Percentiles rank a stretch among this genome's conserved stretches.
Conservation (phyloP, 2,888 invertebrate species). For the Eurytoma adleriae region DNA sequence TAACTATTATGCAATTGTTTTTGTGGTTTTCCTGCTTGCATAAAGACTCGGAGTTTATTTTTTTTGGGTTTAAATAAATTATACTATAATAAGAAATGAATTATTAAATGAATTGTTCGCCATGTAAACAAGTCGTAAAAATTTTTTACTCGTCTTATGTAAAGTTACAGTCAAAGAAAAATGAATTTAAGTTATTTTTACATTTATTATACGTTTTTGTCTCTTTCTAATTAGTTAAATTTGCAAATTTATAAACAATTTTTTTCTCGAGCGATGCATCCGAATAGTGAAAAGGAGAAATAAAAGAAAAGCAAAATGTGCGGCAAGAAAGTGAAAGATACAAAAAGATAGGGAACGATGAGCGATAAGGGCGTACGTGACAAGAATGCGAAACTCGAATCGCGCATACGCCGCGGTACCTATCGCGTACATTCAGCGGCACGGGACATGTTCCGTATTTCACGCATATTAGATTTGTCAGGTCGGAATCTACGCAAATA, state of each 20-base stretch:
- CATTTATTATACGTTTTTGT: no score
- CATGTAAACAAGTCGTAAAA: no score
- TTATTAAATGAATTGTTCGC: no score
- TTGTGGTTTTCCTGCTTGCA: no score
- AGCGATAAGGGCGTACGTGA: slow-evolving; percentile 45
- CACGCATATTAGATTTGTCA: slow-evolving; percentile 40
- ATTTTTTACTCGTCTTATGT: neutral
- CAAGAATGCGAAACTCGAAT: slow-evolving; percentile 18
- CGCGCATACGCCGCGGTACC: neutral
- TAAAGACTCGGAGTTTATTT: no score
- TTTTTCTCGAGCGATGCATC: neutral
- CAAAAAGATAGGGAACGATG: slow-evolving; percentile 27
- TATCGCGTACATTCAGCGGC: neutral
- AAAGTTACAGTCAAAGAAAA: no score
- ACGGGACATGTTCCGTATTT: slow-evolving; percentile 41
- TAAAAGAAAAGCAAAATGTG: neutral
- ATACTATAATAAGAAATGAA: no score
- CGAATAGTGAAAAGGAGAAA: slow-evolving; percentile 11
- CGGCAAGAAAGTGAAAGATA: slow-evolving; percentile 50
- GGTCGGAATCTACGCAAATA: neutral
- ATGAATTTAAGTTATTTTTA: no score
- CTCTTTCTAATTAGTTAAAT: neutral
- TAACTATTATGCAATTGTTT: no score
- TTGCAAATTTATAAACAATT: neutral
- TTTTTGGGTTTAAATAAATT: no score